Evolutionary conservation across 53 echinoderm and acorn worm species (phyloP).

Genomic region (Paracentrotus lividus): DNA sequence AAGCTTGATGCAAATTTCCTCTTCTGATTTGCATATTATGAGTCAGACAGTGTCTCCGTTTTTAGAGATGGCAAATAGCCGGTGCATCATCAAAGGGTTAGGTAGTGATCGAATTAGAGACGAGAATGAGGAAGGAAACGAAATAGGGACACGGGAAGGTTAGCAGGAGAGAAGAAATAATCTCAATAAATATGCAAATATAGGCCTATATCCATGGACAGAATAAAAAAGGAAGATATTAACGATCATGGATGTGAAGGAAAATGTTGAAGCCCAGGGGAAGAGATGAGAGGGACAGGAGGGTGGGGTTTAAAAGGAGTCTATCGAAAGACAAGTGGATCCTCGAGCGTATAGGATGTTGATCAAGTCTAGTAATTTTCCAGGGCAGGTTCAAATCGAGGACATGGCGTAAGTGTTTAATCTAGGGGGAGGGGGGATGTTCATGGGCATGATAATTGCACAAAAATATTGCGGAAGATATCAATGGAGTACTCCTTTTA

Average conservation of each 20-base stretch:
- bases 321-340: not conserved
- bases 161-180: not conserved
- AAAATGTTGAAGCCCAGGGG: not conserved
- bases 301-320: not conserved
- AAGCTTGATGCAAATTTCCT: not conserved
- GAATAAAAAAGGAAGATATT: not conserved
- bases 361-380: conserved; percentile 37
- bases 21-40: conserved; percentile 34
- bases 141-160: not conserved
- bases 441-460: not conserved
- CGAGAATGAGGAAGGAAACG: not conserved
- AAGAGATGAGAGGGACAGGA: not conserved
- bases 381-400: conserved; percentile 28
- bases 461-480: not conserved
- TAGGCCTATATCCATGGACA: not conserved
- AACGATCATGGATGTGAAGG: not conserved
- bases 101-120: conserved; percentile 31
- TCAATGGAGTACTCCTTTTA: not conserved
- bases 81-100: not conserved
- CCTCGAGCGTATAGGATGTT: not conserved
- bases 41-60: not conserved
- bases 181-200: too few relatives aligned
- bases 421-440: not conserved
- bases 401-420: not conserved
- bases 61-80: not conserved